Evolutionary conservation across 1,140 invertebrate genomes (phyloP).

Genomic region (Scaptodrosophila lebanonensis): DNA sequence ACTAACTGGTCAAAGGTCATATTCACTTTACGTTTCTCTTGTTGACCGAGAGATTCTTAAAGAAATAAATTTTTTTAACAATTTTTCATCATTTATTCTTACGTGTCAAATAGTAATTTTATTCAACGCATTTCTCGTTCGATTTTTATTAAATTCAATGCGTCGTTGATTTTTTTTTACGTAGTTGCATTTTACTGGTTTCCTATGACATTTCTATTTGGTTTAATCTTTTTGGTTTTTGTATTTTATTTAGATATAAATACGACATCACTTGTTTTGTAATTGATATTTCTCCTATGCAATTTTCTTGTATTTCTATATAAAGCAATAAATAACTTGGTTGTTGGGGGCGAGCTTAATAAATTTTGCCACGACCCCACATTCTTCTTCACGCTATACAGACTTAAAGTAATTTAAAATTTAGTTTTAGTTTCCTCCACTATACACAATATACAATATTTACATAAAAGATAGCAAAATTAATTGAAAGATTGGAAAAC

Average conservation of each 20-base stretch:
- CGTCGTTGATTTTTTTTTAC: conserved; percentile 48
- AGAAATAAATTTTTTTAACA: conserved; percentile 62
- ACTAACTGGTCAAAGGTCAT: too few relatives aligned
- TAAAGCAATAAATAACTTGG: conserved; percentile 75
- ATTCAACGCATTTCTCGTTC: conserved; percentile 58
- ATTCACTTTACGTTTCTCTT: too few relatives aligned
- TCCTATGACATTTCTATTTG: conserved; percentile 62
- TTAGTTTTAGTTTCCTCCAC: conserved; percentile 54
- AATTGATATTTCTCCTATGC: conserved; percentile 75
- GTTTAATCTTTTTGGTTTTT: conserved; percentile 43
- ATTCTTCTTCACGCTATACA: conserved; percentile 63
- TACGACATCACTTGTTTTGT: conserved; percentile 76
- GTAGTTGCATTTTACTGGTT: conserved; percentile 62
- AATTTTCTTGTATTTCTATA: conserved; percentile 72
- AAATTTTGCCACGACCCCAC: conserved; percentile 34
- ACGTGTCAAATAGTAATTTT: conserved; percentile 74
- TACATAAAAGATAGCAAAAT: conserved; percentile 57
- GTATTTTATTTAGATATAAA: conserved; percentile 64
- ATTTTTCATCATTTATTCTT: conserved; percentile 68
- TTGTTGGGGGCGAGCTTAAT: conserved; percentile 24
- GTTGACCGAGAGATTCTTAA: too few relatives aligned
- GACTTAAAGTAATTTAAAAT: conserved; percentile 72
- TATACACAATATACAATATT: conserved; percentile 76
- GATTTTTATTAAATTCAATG: conserved; percentile 54
- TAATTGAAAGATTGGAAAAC: conserved; percentile 33